Base-by-base conservation (phyloP, 2,888 invertebrate genomes). In the Cryptus viduatorius region DNA sequence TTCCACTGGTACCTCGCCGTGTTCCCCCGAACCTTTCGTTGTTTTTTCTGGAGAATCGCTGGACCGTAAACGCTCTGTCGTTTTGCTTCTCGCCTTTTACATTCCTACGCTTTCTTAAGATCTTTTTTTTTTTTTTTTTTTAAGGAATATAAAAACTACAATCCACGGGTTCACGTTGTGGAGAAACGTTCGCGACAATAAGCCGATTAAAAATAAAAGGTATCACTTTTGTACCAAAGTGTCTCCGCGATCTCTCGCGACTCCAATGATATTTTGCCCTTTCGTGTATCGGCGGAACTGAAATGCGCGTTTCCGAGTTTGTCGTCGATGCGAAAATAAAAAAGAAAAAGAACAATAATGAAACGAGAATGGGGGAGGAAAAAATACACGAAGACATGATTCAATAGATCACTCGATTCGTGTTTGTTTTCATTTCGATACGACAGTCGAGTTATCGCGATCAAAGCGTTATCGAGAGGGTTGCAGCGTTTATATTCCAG, bases 401-500 rank as follows among this genome's bases (percentile, higher is more conserved):
- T 65, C 46, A 14, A 75, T 56, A 8, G 29, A 24, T 48, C 44
- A 75, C 73, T 73, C 42, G 65, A 56, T 82, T 73, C 59, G 29
- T 68, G 61, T 69, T 78, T 56, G 42, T 73, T 79, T 79, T 83
- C 68, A 79, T 79, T 73, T 73, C 61, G 19, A 29, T 14, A 31
- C 48, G 50, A 64, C 46, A 75, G 44, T 16, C 46, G 46, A 56
- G 53, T 79, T 79, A 83, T 79, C 69, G 44, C 68, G 67, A 79
- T 83, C 73, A 79, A 79, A 83, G 83, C 73, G 83, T 69, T 83
- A 83, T 73, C 79, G 73, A 56, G 65, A 37, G 53, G 37, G 73
- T 44, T 16, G 31, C 56, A 65, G 65, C 56, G 48, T 69, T 79
- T 76, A 75, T 78, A 78, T 77, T 69, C 12, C 19, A 64, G 19